phyloP scores from a whole-genome alignment of 2,797 vertebrate species.

The Megaceryle alcyon region DNA sequence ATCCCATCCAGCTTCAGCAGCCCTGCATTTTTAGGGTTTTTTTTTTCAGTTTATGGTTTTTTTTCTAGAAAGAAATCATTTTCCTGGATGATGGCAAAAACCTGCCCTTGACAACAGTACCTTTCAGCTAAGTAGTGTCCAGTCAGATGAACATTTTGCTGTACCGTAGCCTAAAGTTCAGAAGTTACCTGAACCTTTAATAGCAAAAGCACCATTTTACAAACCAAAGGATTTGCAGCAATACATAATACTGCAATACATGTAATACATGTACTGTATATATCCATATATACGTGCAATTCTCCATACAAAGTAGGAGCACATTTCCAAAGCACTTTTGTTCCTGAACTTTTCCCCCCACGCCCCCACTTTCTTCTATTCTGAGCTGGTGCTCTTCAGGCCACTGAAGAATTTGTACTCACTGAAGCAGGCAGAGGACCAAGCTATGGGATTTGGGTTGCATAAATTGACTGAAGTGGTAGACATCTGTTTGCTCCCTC shows the following conservation, averaged over 20 bases:
- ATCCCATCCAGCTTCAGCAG: not conserved
- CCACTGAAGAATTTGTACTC: not conserved
- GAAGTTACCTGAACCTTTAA: not conserved
- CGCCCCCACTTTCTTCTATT: not conserved
- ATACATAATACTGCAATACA: too few species aligned
- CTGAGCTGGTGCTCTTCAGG: not conserved
- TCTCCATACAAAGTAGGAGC: not conserved
- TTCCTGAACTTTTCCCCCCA: too few species aligned
- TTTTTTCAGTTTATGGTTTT: not conserved
- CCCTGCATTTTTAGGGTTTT: too few species aligned
- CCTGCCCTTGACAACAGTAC: not conserved
- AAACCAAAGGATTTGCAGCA: not conserved
- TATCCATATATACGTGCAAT: too few species aligned
- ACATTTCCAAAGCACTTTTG: not conserved
- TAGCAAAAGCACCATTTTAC: not conserved
- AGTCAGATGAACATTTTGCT: not conserved
- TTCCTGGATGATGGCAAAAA: not conserved
- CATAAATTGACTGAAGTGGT: rapidly evolving
- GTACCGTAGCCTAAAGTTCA: not conserved
- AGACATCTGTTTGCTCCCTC: not conserved
- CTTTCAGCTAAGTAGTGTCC: not conserved
- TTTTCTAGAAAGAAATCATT: not conserved
- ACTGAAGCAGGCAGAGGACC: not conserved
- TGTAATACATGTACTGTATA: too few species aligned
- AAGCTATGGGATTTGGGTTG: not conserved